A percentile compares a stretch with the other conserved stretches of the same genome.
phyloP scores from a whole-genome alignment of 2,888 invertebrate genomes.

The Thecocarcelia acutangulata region DNA sequence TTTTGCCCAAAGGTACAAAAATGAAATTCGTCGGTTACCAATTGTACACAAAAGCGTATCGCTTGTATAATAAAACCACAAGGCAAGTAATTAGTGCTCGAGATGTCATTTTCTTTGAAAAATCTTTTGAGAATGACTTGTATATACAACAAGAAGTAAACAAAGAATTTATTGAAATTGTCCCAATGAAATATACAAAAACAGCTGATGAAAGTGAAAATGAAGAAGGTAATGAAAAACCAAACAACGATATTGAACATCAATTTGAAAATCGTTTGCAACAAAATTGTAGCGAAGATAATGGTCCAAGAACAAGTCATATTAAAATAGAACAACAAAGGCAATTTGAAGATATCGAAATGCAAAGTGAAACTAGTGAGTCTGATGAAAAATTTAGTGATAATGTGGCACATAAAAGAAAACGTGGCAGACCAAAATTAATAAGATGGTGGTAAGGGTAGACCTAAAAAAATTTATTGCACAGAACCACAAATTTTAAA shows the following conservation, averaged over 20 bases:
- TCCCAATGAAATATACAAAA: neutral
- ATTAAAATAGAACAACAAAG: neutral
- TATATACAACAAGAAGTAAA: neutral
- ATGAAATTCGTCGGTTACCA: constrained; percentile 42
- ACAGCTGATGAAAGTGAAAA: neutral
- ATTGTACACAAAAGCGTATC: constrained; percentile 57
- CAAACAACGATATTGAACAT: neutral
- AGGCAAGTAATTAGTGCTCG: constrained; percentile 59
- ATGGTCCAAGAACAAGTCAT: neutral
- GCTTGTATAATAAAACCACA: constrained; percentile 55
- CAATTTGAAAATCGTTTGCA: no score
- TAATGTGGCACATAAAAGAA: constrained; percentile 9
- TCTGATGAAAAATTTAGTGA: neutral
- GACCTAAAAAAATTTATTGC: constrained; percentile 43
- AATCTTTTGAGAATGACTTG: constrained; percentile 49
- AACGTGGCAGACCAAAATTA: constrained; percentile 25
- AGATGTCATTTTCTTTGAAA: constrained; percentile 69
- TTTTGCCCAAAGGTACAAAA: constrained; percentile 34
- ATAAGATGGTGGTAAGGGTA: constrained; percentile 42
- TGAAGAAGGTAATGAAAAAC: neutral
- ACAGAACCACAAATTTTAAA: constrained; percentile 49
- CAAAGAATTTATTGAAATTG: neutral
- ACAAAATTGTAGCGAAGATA: neutral
- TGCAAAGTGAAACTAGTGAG: neutral
- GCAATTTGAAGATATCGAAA: neutral